Base-by-base conservation (phyloP, 92 coral and sea anemone genomes). In the Siderastrea siderea region DNA sequence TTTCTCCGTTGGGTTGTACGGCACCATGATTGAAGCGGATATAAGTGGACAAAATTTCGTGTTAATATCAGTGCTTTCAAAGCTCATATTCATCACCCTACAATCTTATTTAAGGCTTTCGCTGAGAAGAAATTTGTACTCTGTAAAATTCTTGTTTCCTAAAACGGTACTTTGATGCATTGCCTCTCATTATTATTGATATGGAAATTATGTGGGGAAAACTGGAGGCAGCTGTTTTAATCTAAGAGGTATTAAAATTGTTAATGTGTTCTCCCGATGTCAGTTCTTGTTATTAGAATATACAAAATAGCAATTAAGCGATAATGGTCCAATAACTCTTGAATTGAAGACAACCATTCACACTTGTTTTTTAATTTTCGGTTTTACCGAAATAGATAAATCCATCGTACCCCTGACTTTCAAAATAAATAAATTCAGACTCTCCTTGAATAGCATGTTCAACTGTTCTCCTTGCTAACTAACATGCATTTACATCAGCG, bases 1-100 rank as follows among this genome's bases (percentile, higher is more conserved):
- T 5, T 63, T 46, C 17, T 77, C 81, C 52, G 81, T 77, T 14
- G 81, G 44, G 5, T 12, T 1, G 14, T 77, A 77, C 4, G 81
- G 81, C 52, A 57, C 68, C 48, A 53, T 77, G 49, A 58, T 46
- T n/a, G 81, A 77, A 16, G 47, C 67, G 5, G 68, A 47, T 3
- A 44, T 77, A 7, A 14, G 68, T 7, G 81, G 68, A 60, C 81
- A 77, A 49, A 13, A 19, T 60, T 77, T 77, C 3, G 13, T 14
- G 47, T 16, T 74, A 68, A 4, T 15, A 8, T 16, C 19, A 54
- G 68, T 4, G 47, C 43, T 60, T 46, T 58, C 81, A 47, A 77
- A 44, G 68, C 81, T 77, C 26, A 13, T 57, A 58, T 76, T 58
- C 66, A 77, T 74, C 14, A 9, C 43, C 47, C 17, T 2, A 6